phyloP scores from a whole-genome alignment of 37 sponge, comb jelly and placozoan genomes.

The Hexactinellida sp. region DNA sequence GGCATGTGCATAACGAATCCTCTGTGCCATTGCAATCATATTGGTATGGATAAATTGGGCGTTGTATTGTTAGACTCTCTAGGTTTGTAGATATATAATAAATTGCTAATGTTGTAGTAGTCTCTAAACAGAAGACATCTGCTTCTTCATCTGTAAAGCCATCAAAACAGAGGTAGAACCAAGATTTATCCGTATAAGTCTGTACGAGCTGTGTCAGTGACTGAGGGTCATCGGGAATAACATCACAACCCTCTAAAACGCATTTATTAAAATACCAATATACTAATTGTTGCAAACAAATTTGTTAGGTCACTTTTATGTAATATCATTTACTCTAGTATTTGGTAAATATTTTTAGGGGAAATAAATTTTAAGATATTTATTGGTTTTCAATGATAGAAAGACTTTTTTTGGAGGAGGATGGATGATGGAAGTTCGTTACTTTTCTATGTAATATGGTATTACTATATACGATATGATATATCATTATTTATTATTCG shows the following conservation, averaged over 20 bases:
- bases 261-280: too few relatives aligned
- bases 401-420: too few relatives aligned
- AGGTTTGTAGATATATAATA: not conserved
- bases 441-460: not conserved
- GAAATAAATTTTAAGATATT: too few relatives aligned
- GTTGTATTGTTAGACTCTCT: not conserved
- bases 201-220: not conserved
- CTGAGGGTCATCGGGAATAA: not conserved
- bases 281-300: too few relatives aligned
- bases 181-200: not conserved
- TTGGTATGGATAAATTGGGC: not conserved
- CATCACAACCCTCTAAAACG: constrained; percentile 3
- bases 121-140: not conserved
- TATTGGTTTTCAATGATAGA: too few relatives aligned
- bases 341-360: too few relatives aligned
- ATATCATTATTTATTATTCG: too few relatives aligned
- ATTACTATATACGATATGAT: not conserved
- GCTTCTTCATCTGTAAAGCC: not conserved
- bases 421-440: too few relatives aligned
- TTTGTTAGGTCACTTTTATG: too few relatives aligned
- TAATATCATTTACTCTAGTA: too few relatives aligned
- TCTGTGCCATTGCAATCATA: not conserved
- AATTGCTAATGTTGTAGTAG: not conserved
- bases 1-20: not conserved
- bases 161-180: not conserved